Base-by-base conservation (phyloP, 2,797 vertebrate species). In the Mormyrops attenuatus region DNA sequence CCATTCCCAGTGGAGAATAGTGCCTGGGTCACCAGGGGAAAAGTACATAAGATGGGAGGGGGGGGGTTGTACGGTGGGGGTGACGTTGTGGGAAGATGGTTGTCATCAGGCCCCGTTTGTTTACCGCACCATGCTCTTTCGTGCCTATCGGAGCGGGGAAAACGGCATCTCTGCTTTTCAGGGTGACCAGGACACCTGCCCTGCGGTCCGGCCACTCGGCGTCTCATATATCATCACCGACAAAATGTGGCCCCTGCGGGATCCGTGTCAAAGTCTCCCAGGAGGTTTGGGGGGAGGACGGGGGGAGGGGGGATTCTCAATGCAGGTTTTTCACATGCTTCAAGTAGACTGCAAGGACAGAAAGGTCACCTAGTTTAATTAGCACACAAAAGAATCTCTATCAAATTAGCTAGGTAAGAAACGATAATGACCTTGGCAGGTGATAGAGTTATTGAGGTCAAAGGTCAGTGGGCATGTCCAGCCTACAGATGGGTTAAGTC, bases 291-390 rank as follows among this genome's bases (percentile, higher is more conserved):
- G 80, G 44, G 41, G 6, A 4, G 7, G 57, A 8, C 0, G 63
- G 63, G 9, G 60, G 60, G 22, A 17, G 17, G 44, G 41, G 7
- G 3, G 2, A n/a, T n/a, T 84, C 80, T 47, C 47, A n/a, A 8
- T 47, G 80, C 80, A 85, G 47, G 80, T 85, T 22, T 82, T n/a
- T 82, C 77, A 82, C 6, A 8, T 47, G 20, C 4, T 41, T 85
- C 20, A 85, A 26, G 47, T 47, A 47, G 80, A 85, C 80, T 49
- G 17, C 20, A 85, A 80, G 73, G 73, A 80, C 73, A 44, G 73
- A 80, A 80, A 77, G 20, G 73, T 80, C 73, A 80, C 73, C 38
- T 80, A 38, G 13, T 80, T 80, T 38, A 80, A 80, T 80, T 80
- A 80, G 73, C 73, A n/a, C 13, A 80, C 15, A 20, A 41, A 77